Base-by-base conservation (phyloP, 2,888 invertebrate species). In the Eristalinus sepulchralis region DNA sequence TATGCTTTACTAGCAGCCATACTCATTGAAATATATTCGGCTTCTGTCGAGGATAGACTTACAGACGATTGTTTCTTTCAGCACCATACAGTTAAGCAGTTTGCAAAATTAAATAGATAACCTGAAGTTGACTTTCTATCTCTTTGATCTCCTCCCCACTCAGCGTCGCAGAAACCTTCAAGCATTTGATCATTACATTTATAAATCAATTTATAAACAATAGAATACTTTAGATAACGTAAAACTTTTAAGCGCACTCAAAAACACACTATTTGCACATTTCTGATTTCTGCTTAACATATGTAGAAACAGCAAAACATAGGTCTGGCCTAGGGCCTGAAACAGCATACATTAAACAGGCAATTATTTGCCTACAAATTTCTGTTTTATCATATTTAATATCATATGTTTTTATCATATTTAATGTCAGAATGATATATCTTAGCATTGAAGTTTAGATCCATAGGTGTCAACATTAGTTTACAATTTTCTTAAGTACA, bases 101-200 rank as follows among this genome's bases (percentile, higher is more conserved):
- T 71, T 64, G 22, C 78, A 73, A 78, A 83, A 83, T 71, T 83
- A 31, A 77, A 83, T 31, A 80, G 39, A 70, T 64, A 75, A 17
- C 73, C 73, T 4, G 79, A 75, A 33, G 70, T 75, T 27, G 87
- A 87, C 62, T 82, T 86, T 17, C 81, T 70, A 68, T 86, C 81
- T 17, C 36, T 76, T 27, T 70, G 27, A 57, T 85, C 79, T 24
- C 75, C 68, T 33, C 53, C 75, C 70, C 83, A 83, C 66, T 71
- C 72, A 10, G 77, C 62, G 34, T 83, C 83, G 34, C 47, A 36
- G 59, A 55, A 83, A 24, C 78, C 83, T 47, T n/a, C 24, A 39
- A 83, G 64, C 36, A 20, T 17, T 20, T 70, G 17, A 31, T 57
- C 27, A 36, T 63, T 60, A 33, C 63, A 59, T n/a, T 34, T 36